These are phyloP conservation scores for Gulo gulo DNA, from an alignment of 2,113 vertebrate species.

Conservation along the genomic window DNA sequence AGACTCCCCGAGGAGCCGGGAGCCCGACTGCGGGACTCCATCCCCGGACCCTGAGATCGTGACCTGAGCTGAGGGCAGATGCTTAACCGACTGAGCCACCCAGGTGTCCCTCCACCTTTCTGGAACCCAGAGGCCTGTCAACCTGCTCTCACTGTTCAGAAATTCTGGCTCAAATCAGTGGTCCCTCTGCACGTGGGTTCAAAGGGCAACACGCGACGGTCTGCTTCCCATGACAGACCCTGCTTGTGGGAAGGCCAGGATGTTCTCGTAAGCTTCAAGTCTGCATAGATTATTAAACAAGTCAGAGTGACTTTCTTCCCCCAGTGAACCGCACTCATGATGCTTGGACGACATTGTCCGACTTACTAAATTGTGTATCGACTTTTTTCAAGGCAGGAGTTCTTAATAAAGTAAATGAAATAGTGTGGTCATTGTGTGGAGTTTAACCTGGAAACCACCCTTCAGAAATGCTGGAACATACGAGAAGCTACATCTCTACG, in stretches of 20 bases:
- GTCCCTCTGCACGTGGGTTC: not conserved
- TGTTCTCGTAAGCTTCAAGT: not conserved
- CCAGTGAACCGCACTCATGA: not conserved
- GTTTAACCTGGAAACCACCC: not conserved
- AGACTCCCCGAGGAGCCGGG: too few relatives aligned
- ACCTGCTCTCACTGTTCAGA: not conserved
- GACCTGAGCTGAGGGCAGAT: too few relatives aligned
- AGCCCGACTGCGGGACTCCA: too few relatives aligned
- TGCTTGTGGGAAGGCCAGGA: too few relatives aligned
- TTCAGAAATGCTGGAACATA: not conserved
- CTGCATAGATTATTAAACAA: not conserved
- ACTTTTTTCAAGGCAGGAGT: not conserved
- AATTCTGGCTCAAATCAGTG: not conserved
- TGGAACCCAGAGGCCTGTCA: not conserved
- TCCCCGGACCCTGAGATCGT: too few relatives aligned
- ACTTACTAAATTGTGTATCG: not conserved
- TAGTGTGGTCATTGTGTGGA: rapidly evolving
- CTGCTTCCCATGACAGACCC: not conserved
- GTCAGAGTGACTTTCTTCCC: not conserved
- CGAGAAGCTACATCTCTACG: not conserved
- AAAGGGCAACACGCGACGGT: not conserved
- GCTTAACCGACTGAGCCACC: not conserved
- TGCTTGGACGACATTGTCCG: not conserved
- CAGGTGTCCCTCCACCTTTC: not conserved
- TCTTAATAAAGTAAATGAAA: not conserved